Conservation (phyloP, 2,113 vertebrate genomes). For the Corvus cornix region DNA sequence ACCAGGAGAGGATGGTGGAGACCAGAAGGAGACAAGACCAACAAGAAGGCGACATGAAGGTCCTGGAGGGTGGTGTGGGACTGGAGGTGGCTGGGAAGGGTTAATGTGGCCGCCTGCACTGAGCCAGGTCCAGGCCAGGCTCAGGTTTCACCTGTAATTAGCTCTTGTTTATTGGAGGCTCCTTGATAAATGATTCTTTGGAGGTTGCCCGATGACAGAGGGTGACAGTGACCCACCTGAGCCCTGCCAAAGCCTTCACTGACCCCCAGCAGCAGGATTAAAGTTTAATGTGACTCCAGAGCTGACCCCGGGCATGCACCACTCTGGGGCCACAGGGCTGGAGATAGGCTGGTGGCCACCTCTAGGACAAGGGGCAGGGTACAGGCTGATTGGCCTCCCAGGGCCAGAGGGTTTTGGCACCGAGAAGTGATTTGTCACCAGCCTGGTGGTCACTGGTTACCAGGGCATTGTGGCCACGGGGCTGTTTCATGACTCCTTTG, state of each 20-base stretch:
- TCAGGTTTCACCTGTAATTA: conserved; percentile 46
- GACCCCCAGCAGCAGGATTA: not conserved
- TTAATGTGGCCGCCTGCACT: not conserved
- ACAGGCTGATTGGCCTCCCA: not conserved
- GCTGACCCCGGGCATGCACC: not conserved
- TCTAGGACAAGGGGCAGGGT: not conserved
- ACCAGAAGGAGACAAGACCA: not conserved
- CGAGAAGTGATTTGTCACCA: not conserved
- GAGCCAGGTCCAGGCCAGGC: not conserved
- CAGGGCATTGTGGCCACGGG: fast-evolving
- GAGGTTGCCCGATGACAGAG: not conserved
- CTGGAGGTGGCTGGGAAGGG: not conserved
- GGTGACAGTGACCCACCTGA: not conserved
- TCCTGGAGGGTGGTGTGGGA: not conserved
- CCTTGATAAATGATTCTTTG: not conserved
- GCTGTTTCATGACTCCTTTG: not conserved
- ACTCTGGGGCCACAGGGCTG: not conserved
- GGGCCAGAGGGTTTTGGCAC: not conserved
- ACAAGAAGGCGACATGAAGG: not conserved
- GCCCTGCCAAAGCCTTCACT: not conserved
- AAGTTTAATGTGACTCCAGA: conserved; percentile 33
- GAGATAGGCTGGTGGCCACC: not conserved
- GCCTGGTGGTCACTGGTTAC: not conserved
- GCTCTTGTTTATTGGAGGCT: conserved; percentile 9
- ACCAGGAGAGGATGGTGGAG: not conserved